phyloP scores from a whole-genome alignment of 2,113 vertebrate genomes.

The Thinocorus orbignyianus region DNA sequence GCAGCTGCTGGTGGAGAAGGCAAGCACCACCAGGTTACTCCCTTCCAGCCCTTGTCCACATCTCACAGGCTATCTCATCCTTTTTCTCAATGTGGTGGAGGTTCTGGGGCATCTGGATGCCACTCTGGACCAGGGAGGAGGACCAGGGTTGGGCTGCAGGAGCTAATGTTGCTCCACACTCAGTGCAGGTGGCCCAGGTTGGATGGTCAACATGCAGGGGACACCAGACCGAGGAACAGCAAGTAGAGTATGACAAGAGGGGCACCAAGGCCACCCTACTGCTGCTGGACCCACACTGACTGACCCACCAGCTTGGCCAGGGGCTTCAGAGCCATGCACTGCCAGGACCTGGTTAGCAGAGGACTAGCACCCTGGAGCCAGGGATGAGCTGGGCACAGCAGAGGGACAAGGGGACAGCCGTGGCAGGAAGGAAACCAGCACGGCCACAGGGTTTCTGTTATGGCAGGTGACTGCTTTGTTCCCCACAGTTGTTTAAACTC shows the following conservation, averaged over 20 bases:
- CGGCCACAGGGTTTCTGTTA: not conserved
- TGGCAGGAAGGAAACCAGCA: not conserved
- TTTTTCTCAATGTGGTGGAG: fast-evolving
- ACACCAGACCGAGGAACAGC: not conserved
- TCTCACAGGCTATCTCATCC: not conserved
- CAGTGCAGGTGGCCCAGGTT: fast-evolving
- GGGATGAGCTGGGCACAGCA: not conserved
- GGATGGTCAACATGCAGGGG: not conserved
- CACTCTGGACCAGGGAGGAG: not conserved
- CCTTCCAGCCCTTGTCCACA: not conserved
- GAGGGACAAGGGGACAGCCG: fast-evolving
- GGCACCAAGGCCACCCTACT: not conserved
- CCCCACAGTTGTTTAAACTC: not conserved
- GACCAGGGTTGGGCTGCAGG: not conserved
- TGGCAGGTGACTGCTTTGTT: not conserved
- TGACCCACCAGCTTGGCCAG: not conserved
- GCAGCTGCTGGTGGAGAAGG: not conserved
- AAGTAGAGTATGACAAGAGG: too few species aligned
- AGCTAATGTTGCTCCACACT: fast-evolving
- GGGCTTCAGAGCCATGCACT: fast-evolving
- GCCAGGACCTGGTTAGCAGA: not conserved
- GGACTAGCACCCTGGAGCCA: not conserved
- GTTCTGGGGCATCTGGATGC: not conserved
- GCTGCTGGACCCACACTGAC: not conserved
- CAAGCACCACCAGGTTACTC: not conserved